phyloP scores from a whole-genome alignment of 2,113 vertebrate species.

The Neofelis nebulosa region DNA sequence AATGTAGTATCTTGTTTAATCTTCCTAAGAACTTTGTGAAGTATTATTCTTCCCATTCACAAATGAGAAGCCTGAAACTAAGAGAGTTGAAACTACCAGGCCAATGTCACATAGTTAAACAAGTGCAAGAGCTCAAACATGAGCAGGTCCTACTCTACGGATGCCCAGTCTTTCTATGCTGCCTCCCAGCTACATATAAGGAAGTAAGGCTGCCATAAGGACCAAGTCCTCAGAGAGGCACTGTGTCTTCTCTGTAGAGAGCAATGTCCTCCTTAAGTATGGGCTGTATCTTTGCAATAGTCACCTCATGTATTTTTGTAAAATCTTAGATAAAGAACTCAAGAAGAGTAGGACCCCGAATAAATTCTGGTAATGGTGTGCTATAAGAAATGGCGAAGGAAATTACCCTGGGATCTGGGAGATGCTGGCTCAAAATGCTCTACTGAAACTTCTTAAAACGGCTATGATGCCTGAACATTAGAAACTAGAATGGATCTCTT shows the following conservation, averaged over 20 bases:
- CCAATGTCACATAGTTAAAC: background rate
- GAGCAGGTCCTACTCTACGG: background rate
- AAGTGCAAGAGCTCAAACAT: background rate
- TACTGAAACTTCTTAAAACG: background rate
- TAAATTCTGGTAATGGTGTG: background rate
- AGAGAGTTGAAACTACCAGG: background rate
- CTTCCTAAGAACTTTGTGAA: background rate
- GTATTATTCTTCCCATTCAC: background rate
- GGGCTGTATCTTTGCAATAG: background rate
- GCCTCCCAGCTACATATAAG: rapidly evolving
- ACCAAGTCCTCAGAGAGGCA: background rate
- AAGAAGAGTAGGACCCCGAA: background rate
- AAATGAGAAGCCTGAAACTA: background rate
- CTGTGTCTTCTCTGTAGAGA: background rate
- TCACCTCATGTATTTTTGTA: background rate
- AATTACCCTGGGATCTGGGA: background rate
- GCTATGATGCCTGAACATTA: background rate
- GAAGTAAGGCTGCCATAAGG: background rate
- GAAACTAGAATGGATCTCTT: background rate
- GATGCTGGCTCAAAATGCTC: background rate
- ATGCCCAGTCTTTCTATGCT: background rate
- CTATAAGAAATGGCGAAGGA: background rate
- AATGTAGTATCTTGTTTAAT: background rate
- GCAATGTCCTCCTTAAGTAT: background rate
- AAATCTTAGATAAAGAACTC: background rate